phyloP scores from a whole-genome alignment of 2,113 vertebrate species.

The Chaetura pelagica region DNA sequence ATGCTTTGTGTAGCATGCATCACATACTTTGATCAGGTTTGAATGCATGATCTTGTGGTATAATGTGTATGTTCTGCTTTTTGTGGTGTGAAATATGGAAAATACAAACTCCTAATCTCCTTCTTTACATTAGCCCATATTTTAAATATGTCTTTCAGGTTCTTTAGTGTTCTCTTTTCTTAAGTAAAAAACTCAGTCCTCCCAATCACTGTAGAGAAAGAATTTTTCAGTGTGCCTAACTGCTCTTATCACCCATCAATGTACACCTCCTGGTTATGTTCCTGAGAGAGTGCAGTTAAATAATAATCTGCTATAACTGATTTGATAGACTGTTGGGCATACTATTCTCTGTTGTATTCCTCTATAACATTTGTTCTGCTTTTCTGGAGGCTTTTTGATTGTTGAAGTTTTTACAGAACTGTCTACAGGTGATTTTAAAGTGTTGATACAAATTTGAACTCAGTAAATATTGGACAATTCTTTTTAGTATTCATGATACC shows the following conservation, averaged over 20 bases:
- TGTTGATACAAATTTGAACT: background rate
- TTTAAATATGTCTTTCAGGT: background rate
- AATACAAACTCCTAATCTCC: background rate
- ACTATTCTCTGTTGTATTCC: background rate
- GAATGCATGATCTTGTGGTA: background rate
- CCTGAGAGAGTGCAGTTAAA: background rate
- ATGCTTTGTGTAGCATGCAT: background rate
- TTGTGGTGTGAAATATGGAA: background rate
- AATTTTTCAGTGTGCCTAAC: background rate
- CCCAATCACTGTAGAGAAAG: background rate
- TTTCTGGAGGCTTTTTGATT: background rate
- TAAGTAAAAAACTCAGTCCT: background rate
- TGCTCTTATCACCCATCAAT: background rate
- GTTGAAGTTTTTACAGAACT: background rate
- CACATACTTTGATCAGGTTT: background rate
- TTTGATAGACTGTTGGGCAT: background rate
- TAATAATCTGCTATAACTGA: background rate
- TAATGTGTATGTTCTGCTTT: background rate
- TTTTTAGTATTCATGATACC: background rate
- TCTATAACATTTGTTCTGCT: background rate
- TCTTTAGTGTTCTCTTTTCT: background rate
- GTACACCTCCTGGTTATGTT: background rate
- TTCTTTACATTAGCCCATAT: background rate
- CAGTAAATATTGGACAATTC: background rate
- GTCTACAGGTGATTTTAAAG: background rate